Conservation (phyloP, 2,888 invertebrate species). For the Phrixothrix hirtus region DNA sequence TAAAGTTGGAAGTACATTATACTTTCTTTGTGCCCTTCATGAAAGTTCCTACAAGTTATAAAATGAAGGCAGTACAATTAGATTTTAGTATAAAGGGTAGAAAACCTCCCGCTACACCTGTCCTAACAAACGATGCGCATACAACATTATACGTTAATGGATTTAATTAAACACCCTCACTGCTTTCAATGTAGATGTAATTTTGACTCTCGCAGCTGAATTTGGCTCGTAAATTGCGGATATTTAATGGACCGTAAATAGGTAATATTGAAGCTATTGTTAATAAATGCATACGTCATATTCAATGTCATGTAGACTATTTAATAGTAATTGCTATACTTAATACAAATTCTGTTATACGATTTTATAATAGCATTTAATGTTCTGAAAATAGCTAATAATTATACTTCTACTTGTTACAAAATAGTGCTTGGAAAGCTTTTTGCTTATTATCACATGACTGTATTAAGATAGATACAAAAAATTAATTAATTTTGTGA, state of each 20-base stretch:
- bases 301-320: no score
- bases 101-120: slow-evolving; percentile 26
- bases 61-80: slow-evolving; percentile 18
- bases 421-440: no score
- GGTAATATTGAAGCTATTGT: slow-evolving; percentile 5
- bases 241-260: slow-evolving; percentile 23
- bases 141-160: slow-evolving; percentile 39
- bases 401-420: no score
- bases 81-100: slow-evolving; percentile 17
- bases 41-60: slow-evolving; percentile 15
- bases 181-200: slow-evolving; percentile 34
- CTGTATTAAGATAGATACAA: no score
- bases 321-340: no score
- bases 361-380: no score
- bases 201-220: slow-evolving; percentile 28
- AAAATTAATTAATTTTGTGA: no score
- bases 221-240: slow-evolving; percentile 17
- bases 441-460: no score
- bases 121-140: slow-evolving; percentile 40
- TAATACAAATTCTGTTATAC: no score
- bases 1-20: slow-evolving; percentile 9
- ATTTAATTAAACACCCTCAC: slow-evolving; percentile 41
- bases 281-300: slow-evolving; percentile 10
- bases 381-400: no score
- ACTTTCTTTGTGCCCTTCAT: slow-evolving; percentile 13